A percentile compares a stretch with the other conserved stretches of the same genome.
These are phyloP conservation scores for Epinotia demarniana DNA, from an alignment of 2,888 invertebrate genomes.

Conservation along the genomic window DNA sequence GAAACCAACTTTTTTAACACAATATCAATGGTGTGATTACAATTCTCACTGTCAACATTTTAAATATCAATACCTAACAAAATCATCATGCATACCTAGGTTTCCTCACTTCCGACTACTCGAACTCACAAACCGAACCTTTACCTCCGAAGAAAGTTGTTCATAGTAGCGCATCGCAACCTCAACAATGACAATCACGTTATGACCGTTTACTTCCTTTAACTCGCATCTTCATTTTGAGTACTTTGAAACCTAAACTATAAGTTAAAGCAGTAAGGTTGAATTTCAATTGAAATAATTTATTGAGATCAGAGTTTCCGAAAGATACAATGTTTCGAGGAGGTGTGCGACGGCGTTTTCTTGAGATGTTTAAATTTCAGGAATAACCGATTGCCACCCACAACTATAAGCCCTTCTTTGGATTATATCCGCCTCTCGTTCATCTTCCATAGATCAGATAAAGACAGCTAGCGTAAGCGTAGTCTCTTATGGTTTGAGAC, in stretches of 20 bases:
- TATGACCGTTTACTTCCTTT: constrained; percentile 44
- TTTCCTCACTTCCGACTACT: neutral
- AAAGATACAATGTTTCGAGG: constrained; percentile 49
- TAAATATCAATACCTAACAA: neutral
- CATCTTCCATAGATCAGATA: neutral
- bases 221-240: neutral
- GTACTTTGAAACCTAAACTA: neutral
- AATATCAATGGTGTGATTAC: neutral
- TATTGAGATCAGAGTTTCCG: neutral
- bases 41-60: neutral
- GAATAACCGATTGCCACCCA: constrained; percentile 65
- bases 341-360: constrained; percentile 57
- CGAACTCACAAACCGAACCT: constrained; percentile 16
- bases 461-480: constrained; percentile 18
- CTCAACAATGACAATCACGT: constrained; percentile 66
- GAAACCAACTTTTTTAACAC: too few relatives aligned
- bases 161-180: constrained; percentile 25
- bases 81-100: neutral
- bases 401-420: constrained; percentile 44
- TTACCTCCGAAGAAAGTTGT: neutral
- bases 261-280: neutral
- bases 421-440: constrained; percentile 24
- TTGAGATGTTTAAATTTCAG: constrained; percentile 60
- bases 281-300: neutral
- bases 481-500: neutral